phyloP scores from a whole-genome alignment of 2,113 vertebrate species.

The Ibidorhyncha struthersii region DNA sequence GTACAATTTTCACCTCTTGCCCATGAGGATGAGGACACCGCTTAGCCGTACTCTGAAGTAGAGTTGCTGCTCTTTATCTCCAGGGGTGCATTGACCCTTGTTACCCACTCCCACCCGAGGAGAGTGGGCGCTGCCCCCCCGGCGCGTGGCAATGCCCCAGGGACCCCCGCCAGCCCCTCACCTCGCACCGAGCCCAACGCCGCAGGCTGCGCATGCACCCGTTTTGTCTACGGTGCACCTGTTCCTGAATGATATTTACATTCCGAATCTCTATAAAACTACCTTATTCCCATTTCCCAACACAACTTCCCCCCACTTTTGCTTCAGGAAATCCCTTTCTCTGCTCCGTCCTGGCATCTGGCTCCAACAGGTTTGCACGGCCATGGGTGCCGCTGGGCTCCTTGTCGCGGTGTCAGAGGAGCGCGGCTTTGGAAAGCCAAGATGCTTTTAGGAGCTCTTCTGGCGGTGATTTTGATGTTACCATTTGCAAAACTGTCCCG shows the following conservation, averaged over 20 bases:
- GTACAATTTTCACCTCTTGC: accelerated
- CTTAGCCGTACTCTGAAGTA: background rate
- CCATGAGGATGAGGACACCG: background rate
- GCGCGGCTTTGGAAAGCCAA: conserved; percentile 37
- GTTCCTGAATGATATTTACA: conserved; percentile 58
- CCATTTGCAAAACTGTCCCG: conserved; percentile 8
- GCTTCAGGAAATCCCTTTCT: conserved; percentile 38
- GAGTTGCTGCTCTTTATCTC: background rate
- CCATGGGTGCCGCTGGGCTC: background rate
- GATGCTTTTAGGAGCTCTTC: conserved; percentile 40
- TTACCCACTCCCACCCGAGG: background rate
- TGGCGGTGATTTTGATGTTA: conserved; percentile 19
- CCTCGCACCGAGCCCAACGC: conserved; percentile 29
- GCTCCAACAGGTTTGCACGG: background rate
- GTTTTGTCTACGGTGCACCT: conserved; percentile 32
- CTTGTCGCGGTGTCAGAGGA: conserved; percentile 22
- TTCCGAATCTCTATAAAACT: conserved; percentile 55
- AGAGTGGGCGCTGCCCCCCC: background rate
- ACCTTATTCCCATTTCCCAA: conserved; percentile 55
- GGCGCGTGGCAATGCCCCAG: background rate
- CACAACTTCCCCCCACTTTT: background rate
- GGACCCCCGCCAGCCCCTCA: background rate
- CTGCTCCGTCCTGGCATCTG: conserved; percentile 34
- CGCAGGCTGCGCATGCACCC: background rate
- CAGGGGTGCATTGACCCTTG: background rate